Percentiles rank a stretch among this genome's conserved stretches.
Evolutionary conservation across 2,888 invertebrate species (phyloP).

Genomic region (Aromia moschata): DNA sequence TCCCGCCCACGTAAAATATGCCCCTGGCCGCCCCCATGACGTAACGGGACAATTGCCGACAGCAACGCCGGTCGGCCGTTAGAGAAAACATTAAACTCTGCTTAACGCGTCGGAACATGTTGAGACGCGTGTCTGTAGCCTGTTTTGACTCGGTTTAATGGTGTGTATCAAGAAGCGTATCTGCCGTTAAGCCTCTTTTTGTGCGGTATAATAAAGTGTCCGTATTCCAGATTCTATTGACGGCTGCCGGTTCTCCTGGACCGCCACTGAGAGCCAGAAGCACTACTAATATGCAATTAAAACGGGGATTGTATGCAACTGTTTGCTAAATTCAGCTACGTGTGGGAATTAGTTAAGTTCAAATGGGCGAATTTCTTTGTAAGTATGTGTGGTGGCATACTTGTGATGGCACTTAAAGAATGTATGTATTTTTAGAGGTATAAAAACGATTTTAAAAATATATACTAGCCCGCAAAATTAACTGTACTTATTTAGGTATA

Average conservation of each 20-base stretch:
- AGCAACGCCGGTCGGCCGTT: constrained; percentile 25
- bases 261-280: neutral
- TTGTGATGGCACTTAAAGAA: no score
- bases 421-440: no score
- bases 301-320: constrained; percentile 4
- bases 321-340: no score
- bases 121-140: constrained; percentile 18
- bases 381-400: no score
- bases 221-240: constrained; percentile 2
- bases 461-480: no score
- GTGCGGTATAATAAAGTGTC: constrained; percentile 5
- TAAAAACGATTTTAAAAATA: no score
- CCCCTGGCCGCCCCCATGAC: constrained; percentile 28
- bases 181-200: constrained; percentile 5
- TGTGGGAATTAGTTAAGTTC: no score
- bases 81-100: constrained; percentile 24
- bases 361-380: no score
- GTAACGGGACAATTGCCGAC: constrained; percentile 29
- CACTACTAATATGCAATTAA: constrained; percentile 6
- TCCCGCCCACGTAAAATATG: constrained; percentile 30
- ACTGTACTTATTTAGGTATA: no score
- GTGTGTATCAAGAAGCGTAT: constrained; percentile 13
- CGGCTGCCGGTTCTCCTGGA: constrained; percentile 4
- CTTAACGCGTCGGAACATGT: constrained; percentile 26
- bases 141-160: constrained; percentile 21